phyloP scores from a whole-genome alignment of 1,140 invertebrate genomes.

The Trichomalopsis sarcophagae region DNA sequence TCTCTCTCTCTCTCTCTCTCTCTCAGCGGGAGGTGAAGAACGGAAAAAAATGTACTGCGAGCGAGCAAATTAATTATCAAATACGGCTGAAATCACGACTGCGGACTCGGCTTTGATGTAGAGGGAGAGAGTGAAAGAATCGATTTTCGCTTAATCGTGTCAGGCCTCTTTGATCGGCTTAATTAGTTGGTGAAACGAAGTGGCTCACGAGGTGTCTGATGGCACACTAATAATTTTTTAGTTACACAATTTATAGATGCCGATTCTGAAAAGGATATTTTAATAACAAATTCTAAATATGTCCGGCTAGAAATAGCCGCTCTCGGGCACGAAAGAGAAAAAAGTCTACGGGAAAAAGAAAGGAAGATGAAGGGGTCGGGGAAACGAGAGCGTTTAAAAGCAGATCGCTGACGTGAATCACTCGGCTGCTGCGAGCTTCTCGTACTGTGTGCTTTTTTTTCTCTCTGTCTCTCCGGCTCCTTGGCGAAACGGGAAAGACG shows the following conservation, averaged over 20 bases:
- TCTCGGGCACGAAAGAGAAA: not conserved
- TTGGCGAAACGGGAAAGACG: constrained; percentile 22
- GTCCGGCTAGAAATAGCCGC: not conserved
- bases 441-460: constrained; percentile 9
- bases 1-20: too few relatives aligned
- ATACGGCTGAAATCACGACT: too few relatives aligned
- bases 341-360: not conserved
- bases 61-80: not conserved
- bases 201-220: not conserved
- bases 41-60: not conserved
- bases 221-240: not conserved
- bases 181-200: not conserved
- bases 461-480: not conserved
- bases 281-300: not conserved
- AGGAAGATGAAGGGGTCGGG: too few relatives aligned
- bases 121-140: not conserved
- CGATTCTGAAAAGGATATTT: not conserved
- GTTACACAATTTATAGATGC: not conserved
- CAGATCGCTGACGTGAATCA: constrained; percentile 28
- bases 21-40: not conserved
- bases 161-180: not conserved
- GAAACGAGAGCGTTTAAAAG: not conserved
- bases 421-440: constrained; percentile 5
- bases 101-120: not conserved
- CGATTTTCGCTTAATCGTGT: not conserved